A percentile compares a stretch with the other conserved stretches of the same genome.
phyloP scores from a whole-genome alignment of 2,888 invertebrate genomes.

The Erebia ligea region DNA sequence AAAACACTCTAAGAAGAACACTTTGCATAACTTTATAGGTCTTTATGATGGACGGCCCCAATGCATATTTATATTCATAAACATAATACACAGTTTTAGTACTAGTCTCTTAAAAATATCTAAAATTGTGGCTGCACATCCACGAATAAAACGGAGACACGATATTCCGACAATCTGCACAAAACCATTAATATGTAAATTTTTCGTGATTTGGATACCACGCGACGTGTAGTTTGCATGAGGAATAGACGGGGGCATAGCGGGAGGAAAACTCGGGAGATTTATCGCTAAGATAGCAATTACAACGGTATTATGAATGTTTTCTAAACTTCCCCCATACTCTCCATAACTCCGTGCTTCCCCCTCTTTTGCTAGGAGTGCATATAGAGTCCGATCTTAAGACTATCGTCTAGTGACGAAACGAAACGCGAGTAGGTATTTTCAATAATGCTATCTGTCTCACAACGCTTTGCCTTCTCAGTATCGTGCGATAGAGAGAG shows the following conservation, averaged over 20 bases:
- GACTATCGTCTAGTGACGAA: too few species aligned
- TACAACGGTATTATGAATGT: neutral
- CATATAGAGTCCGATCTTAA: too few species aligned
- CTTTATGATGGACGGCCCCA: neutral
- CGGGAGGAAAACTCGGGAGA: slow-evolving; percentile 6
- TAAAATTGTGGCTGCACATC: slow-evolving; percentile 1
- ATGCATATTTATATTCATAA: neutral
- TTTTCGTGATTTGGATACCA: slow-evolving; percentile 31
- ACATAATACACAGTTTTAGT: neutral
- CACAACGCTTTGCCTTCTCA: too few species aligned
- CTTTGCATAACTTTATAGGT: neutral
- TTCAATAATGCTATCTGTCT: too few species aligned
- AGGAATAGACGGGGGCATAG: slow-evolving; percentile 4
- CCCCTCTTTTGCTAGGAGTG: too few species aligned
- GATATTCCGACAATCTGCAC: slow-evolving; percentile 32
- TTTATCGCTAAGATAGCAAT: neutral
- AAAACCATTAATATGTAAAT: slow-evolving; percentile 43
- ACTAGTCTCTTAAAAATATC: neutral
- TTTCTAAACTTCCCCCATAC: neutral
- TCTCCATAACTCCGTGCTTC: too few species aligned
- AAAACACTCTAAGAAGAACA: neutral
- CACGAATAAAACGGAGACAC: neutral
- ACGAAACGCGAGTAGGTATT: too few species aligned
- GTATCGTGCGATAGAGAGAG: too few species aligned
- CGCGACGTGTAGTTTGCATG: slow-evolving; percentile 19